phyloP scores from a whole-genome alignment of 2,113 vertebrate genomes.

The Oreochromis niloticus region DNA sequence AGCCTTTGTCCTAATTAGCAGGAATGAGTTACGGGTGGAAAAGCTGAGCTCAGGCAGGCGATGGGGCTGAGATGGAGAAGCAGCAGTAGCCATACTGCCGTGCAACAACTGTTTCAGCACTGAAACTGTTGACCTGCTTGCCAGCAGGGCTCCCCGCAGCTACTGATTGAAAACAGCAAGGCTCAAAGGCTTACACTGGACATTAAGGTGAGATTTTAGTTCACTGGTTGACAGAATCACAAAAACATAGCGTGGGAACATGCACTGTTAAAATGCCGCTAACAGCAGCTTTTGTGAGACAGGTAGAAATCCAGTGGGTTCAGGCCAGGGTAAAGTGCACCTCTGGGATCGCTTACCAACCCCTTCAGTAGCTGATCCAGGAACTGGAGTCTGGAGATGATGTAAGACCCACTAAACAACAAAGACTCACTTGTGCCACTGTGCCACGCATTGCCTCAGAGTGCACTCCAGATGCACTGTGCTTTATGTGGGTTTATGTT shows the following conservation, averaged over 20 bases:
- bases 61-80: constrained; percentile 21
- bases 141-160: neutral
- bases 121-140: constrained; percentile 5
- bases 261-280: neutral
- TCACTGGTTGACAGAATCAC: neutral
- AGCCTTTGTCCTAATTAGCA: constrained; percentile 40
- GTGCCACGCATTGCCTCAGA: constrained; percentile 3
- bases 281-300: constrained; percentile 1
- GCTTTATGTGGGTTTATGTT: constrained; percentile 14
- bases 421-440: constrained; percentile 49
- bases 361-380: neutral
- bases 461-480: constrained; percentile 2
- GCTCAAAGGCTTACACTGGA: neutral
- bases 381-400: constrained; percentile 31
- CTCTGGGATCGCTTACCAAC: neutral
- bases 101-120: neutral
- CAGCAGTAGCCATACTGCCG: neutral
- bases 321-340: neutral
- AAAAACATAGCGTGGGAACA: neutral
- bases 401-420: constrained; percentile 31
- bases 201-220: neutral
- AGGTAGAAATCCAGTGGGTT: neutral
- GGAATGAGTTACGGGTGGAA: constrained; percentile 53
- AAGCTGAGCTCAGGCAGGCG: constrained; percentile 51
- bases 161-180: constrained; percentile 11